These are phyloP conservation scores for Atta cephalotes DNA, from an alignment of 1,140 invertebrate species.

Conservation along the genomic window DNA sequence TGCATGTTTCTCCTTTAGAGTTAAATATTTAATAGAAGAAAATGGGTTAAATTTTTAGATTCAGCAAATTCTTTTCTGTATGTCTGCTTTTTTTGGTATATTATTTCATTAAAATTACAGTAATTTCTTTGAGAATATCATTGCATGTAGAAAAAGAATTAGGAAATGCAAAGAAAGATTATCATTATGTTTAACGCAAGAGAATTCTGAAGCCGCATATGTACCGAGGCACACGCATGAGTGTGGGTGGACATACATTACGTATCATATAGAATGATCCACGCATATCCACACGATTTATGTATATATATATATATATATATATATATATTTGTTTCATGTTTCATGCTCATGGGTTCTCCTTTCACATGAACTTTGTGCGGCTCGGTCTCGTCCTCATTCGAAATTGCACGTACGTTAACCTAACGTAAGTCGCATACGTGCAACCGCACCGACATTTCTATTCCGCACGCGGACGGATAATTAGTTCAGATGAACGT, in stretches of 20 bases:
- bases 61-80: too few relatives aligned
- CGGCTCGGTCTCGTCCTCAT: slow-evolving; percentile 80
- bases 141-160: background rate
- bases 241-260: background rate
- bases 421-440: slow-evolving; percentile 51
- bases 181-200: slow-evolving; percentile 37
- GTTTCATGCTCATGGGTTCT: slow-evolving; percentile 81
- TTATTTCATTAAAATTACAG: slow-evolving; percentile 6
- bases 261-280: slow-evolving; percentile 7
- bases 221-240: background rate
- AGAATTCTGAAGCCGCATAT: slow-evolving; percentile 12
- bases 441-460: slow-evolving; percentile 60
- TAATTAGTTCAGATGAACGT: slow-evolving; percentile 69
- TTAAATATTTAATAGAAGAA: background rate
- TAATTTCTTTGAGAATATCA: background rate
- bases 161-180: slow-evolving; percentile 21
- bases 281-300: background rate
- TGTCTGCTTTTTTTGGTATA: too few relatives aligned
- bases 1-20: background rate
- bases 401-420: slow-evolving; percentile 60
- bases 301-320: background rate
- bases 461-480: slow-evolving; percentile 73
- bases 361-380: slow-evolving; percentile 84
- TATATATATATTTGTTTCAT: slow-evolving; percentile 74
- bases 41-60: background rate